Percentiles rank a stretch among this genome's conserved stretches.
These are phyloP conservation scores for Drosophila borborema DNA, from an alignment of 2,888 invertebrate species.

Conservation along the genomic window DNA sequence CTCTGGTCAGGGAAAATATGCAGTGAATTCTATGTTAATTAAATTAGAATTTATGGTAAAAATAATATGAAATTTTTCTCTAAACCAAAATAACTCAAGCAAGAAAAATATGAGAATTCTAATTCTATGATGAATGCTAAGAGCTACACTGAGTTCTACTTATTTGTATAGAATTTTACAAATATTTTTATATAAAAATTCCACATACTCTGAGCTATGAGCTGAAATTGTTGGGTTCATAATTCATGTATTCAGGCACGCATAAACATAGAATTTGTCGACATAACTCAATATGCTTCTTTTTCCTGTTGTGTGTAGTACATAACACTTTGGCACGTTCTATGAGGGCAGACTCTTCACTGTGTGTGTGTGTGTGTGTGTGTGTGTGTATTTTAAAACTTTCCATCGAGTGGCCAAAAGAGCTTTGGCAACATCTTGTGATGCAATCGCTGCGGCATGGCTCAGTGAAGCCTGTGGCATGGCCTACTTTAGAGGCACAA, in stretches of 20 bases:
- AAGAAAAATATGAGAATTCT: neutral
- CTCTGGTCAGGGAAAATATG: neutral
- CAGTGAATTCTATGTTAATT: neutral
- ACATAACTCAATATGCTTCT: constrained; percentile 10
- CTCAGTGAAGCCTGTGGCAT: constrained; percentile 61
- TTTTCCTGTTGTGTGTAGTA: constrained; percentile 17
- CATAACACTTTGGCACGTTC: constrained; percentile 38
- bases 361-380: constrained; percentile 21
- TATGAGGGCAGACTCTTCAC: constrained; percentile 23
- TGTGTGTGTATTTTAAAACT: constrained; percentile 56
- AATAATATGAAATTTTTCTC: neutral
- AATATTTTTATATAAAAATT: neutral
- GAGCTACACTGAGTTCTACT: neutral
- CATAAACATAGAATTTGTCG: constrained; percentile 33
- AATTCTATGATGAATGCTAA: neutral
- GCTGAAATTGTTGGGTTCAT: neutral
- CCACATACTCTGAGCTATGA: neutral
- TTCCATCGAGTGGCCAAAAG: constrained; percentile 39
- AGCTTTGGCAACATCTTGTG: constrained; percentile 55
- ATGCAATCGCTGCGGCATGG: constrained; percentile 63
- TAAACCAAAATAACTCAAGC: neutral
- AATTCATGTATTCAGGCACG: constrained; percentile 16
- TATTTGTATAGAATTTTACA: neutral
- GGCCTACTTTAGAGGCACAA: constrained; percentile 66
- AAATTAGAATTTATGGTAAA: neutral